Evolutionary conservation across 2,797 vertebrate genomes (phyloP).

Genomic region (Pogoniulus pusillus): DNA sequence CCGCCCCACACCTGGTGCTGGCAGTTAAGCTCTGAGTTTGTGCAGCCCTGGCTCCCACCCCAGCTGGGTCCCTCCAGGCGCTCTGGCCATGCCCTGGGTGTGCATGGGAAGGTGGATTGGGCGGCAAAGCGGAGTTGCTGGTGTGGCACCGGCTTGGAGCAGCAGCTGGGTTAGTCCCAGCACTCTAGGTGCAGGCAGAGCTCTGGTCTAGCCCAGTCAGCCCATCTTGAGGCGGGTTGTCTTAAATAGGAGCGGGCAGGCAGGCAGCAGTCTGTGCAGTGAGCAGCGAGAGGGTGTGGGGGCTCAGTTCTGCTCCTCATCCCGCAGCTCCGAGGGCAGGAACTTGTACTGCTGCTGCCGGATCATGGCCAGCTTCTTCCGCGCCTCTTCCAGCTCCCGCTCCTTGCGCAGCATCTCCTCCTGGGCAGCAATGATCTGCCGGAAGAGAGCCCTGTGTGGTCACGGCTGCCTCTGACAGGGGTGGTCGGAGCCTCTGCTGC

Average conservation of each 20-base stretch:
- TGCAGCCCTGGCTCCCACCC: conserved; percentile 20
- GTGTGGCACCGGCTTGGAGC: not conserved
- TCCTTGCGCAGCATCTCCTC: conserved; percentile 99
- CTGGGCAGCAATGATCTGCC: conserved; percentile 95
- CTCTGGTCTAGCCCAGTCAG: conserved; percentile 12
- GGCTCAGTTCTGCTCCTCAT: conserved; percentile 87
- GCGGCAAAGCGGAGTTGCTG: not conserved
- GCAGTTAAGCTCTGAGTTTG: conserved; percentile 10
- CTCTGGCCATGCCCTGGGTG: not conserved
- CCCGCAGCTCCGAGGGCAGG: conserved; percentile 91
- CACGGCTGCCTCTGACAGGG: not conserved
- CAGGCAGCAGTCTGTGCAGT: conserved; percentile 67
- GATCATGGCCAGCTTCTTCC: conserved; percentile 94
- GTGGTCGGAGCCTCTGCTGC: not conserved
- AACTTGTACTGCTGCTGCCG: conserved; percentile 98
- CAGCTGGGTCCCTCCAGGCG: conserved; percentile 5
- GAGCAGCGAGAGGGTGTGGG: not conserved
- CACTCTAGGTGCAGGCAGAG: conserved; percentile 8
- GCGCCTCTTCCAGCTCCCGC: conserved; percentile 91
- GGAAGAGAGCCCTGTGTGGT: not conserved
- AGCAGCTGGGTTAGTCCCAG: not conserved
- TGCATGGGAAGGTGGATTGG: not conserved
- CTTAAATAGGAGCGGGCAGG: conserved; percentile 59
- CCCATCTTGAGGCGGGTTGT: not conserved
- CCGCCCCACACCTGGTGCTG: not conserved